These are phyloP conservation scores for Staurois parvus DNA, from an alignment of 2,797 vertebrate species.

Conservation along the genomic window DNA sequence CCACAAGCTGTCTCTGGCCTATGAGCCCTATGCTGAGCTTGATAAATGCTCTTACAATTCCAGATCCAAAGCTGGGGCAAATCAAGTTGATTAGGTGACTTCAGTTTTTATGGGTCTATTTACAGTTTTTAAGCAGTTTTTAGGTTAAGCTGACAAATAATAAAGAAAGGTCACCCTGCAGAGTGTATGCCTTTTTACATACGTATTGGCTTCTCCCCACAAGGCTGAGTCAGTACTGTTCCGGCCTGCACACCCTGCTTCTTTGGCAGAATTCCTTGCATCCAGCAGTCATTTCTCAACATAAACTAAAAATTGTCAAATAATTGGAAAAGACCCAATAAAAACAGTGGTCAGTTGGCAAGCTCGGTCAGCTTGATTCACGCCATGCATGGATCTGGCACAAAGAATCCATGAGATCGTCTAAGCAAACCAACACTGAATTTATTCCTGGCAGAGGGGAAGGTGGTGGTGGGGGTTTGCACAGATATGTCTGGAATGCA, in stretches of 20 bases:
- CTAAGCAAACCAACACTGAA: slow-evolving; percentile 20
- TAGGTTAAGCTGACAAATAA: neutral
- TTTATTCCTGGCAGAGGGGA: neutral
- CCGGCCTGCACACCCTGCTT: slow-evolving; percentile 19
- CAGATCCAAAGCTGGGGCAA: neutral
- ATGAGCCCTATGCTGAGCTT: too few species aligned
- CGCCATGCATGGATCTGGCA: slow-evolving; percentile 32
- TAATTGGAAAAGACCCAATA: slow-evolving; percentile 38
- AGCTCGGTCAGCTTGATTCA: slow-evolving; percentile 41
- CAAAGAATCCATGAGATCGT: neutral
- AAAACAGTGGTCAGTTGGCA: slow-evolving; percentile 40
- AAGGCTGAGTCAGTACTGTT: slow-evolving; percentile 45
- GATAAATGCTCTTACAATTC: too few species aligned
- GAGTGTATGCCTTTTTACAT: neutral
- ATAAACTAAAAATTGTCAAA: slow-evolving; percentile 46
- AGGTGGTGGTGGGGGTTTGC: too few species aligned
- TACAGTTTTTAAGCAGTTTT: neutral
- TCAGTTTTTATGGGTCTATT: neutral
- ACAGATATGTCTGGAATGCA: too few species aligned
- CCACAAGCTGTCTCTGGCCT: too few species aligned
- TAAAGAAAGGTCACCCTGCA: neutral
- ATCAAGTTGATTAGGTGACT: neutral
- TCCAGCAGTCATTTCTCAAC: slow-evolving; percentile 33
- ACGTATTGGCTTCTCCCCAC: neutral
- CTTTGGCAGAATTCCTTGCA: slow-evolving; percentile 17